Evolutionary conservation across 2,797 vertebrate species (phyloP).

Genomic region (Catharus ustulatus): DNA sequence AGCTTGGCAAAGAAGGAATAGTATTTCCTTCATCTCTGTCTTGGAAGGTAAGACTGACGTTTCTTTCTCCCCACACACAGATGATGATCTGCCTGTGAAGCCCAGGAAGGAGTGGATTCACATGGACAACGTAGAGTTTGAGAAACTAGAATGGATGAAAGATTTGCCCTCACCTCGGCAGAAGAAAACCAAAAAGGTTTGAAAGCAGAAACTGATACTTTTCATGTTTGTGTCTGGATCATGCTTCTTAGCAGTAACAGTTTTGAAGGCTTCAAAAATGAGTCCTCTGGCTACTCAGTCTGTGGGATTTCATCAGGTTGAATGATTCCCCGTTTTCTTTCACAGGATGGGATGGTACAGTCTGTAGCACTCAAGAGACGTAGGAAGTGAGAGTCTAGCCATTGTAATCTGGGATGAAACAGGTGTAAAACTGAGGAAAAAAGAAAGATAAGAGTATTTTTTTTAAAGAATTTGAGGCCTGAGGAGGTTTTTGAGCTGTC

Average conservation of each 20-base stretch:
- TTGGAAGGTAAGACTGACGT: not conserved
- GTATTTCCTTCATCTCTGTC: not conserved
- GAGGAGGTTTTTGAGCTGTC: not conserved
- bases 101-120: slow-evolving; percentile 91
- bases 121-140: slow-evolving; percentile 93
- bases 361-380: not conserved
- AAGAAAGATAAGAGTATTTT: not conserved
- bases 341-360: not conserved
- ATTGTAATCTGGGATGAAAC: not conserved
- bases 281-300: not conserved
- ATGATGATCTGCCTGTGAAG: slow-evolving; percentile 82
- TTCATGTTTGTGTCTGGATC: not conserved
- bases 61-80: not conserved
- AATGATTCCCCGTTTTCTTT: not conserved
- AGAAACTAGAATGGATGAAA: slow-evolving; percentile 94
- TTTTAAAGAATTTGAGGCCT: not conserved
- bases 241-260: not conserved
- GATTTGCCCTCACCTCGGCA: slow-evolving; percentile 84
- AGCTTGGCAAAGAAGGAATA: not conserved
- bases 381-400: not conserved
- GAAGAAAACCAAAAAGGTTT: slow-evolving; percentile 87
- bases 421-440: not conserved
- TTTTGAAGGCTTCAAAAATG: not conserved
- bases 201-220: not conserved
- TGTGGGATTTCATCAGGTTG: not conserved